A percentile compares a stretch with the other conserved stretches of the same genome.
Evolutionary conservation across 2,888 invertebrate genomes (phyloP).

Genomic region (Cataglyphis albicans): DNA sequence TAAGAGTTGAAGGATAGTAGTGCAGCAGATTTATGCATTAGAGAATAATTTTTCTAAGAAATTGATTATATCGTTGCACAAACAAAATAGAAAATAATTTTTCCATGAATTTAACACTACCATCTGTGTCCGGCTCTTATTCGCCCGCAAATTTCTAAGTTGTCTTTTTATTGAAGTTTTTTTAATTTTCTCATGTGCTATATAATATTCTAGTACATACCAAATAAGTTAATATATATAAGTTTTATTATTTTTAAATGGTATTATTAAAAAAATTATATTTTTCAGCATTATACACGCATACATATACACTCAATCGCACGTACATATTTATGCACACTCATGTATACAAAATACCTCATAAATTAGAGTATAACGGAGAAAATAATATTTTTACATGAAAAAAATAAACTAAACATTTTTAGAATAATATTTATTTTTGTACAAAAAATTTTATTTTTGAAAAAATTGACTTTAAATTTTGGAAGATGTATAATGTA

Average conservation of each 20-base stretch:
- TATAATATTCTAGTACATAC: neutral
- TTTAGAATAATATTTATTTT: neutral
- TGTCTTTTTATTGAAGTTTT: neutral
- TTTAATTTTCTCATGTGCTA: constrained; percentile 33
- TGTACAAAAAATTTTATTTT: too few relatives aligned
- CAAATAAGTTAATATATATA: neutral
- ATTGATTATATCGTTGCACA: too few relatives aligned
- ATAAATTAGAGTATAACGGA: neutral
- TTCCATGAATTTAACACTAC: too few relatives aligned
- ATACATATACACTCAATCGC: neutral
- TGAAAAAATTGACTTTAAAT: too few relatives aligned
- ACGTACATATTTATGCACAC: neutral
- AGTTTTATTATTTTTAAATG: neutral
- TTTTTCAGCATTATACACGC: neutral
- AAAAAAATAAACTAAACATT: neutral
- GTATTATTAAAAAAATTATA: neutral
- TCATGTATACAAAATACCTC: neutral
- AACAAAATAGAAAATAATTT: too few relatives aligned
- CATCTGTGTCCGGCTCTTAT: too few relatives aligned
- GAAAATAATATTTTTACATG: neutral
- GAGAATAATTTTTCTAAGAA: too few relatives aligned
- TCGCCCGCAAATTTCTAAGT: too few relatives aligned
- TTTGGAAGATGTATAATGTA: neutral
- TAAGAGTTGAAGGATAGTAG: too few relatives aligned
- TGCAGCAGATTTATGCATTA: too few relatives aligned